Percentiles rank a stretch among this genome's conserved stretches.
Evolutionary conservation across 2,113 vertebrate genomes (phyloP).

Genomic region (Prolemur simus): DNA sequence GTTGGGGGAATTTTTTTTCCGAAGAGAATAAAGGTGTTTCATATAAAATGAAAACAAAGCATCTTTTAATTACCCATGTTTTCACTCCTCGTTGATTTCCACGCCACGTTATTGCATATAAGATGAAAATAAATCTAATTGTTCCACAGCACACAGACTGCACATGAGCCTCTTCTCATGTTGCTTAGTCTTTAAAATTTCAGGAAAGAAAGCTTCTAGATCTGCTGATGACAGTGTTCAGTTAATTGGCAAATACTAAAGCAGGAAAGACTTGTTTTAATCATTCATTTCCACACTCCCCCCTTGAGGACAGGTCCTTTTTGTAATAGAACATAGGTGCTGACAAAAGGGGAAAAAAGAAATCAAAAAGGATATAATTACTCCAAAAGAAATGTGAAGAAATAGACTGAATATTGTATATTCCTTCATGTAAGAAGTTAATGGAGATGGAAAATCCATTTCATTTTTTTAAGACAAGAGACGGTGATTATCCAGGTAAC

Average conservation of each 20-base stretch:
- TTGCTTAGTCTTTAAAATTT: conserved; percentile 45
- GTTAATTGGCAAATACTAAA: conserved; percentile 78
- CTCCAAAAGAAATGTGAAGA: background rate
- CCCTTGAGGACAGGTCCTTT: background rate
- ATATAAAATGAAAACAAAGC: conserved; percentile 54
- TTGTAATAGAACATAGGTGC: conserved; percentile 58
- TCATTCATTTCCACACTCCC: conserved; percentile 47
- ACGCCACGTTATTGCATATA: background rate
- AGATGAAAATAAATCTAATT: conserved; percentile 56
- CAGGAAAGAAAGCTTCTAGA: background rate
- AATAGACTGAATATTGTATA: background rate
- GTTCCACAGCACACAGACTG: background rate
- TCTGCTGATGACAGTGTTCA: conserved; percentile 70
- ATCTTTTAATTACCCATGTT: conserved; percentile 30
- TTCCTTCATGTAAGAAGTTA: conserved; percentile 26
- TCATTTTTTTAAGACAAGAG: conserved; percentile 37
- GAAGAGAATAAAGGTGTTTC: conserved; percentile 27
- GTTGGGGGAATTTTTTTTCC: background rate
- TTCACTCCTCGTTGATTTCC: conserved; percentile 54
- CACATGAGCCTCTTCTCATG: conserved; percentile 10
- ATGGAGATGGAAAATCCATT: conserved; percentile 1
- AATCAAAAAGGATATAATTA: conserved; percentile 30
- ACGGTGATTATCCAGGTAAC: conserved; percentile 50
- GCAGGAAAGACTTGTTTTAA: conserved; percentile 64
- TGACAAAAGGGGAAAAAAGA: background rate